These are phyloP conservation scores for Ichneumon xanthorius DNA, from an alignment of 2,888 invertebrate species.

Conservation along the genomic window DNA sequence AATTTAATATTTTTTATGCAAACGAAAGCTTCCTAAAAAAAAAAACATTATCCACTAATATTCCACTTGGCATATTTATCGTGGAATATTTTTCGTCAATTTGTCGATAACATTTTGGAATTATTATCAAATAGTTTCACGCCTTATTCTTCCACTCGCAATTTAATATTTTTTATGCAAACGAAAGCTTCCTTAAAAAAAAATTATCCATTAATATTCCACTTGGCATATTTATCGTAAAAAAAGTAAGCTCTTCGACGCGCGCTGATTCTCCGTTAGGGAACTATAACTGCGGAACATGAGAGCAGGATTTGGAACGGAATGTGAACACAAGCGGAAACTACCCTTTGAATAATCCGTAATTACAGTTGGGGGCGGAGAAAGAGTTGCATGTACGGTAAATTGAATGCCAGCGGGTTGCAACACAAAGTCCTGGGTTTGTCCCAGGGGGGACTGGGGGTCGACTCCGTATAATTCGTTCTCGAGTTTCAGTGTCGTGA, in stretches of 20 bases:
- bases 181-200: no score
- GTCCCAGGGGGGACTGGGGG: not conserved
- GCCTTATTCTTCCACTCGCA: no score
- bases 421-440: not conserved
- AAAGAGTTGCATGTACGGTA: not conserved
- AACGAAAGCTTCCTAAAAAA: no score
- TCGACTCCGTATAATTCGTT: constrained; percentile 2
- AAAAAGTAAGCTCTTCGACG: not conserved
- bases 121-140: no score
- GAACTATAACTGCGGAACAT: not conserved
- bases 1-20: no score
- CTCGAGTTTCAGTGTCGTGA: not conserved
- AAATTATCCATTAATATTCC: not conserved
- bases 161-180: no score
- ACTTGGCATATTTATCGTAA: not conserved
- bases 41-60: no score
- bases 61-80: no score
- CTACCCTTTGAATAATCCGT: constrained; percentile 6
- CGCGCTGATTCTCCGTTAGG: not conserved
- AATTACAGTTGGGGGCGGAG: not conserved
- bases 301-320: not conserved
- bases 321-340: not conserved
- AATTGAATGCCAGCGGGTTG: not conserved
- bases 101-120: no score
- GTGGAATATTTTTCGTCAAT: no score